A percentile compares a stretch with the other conserved stretches of the same genome.
Conservation (phyloP, 2,888 invertebrate species). For the Aphodius granarius region DNA sequence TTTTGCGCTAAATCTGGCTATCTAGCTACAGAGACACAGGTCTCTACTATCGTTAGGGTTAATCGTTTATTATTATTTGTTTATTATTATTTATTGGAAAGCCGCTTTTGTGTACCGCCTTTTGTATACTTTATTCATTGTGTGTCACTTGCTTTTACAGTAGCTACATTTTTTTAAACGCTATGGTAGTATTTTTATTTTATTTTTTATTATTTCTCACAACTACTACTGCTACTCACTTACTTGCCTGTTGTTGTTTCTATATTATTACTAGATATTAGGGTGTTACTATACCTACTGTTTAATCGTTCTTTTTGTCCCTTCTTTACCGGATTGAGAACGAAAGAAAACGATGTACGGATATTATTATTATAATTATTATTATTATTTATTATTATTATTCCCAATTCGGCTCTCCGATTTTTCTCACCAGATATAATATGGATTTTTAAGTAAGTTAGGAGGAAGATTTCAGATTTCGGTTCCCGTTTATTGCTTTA, state of each 20-base stretch:
- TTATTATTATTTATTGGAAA: background rate
- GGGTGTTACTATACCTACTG: conserved; percentile 1
- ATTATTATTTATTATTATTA: background rate
- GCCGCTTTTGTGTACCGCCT: background rate
- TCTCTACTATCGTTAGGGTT: background rate
- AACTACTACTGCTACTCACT: conserved; percentile 1
- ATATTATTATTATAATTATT: conserved; percentile 12
- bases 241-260: background rate
- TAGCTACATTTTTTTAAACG: background rate
- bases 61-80: background rate
- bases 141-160: background rate
- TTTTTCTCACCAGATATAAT: conserved; percentile 13
- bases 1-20: background rate
- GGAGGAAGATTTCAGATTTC: conserved; percentile 29
- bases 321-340: background rate
- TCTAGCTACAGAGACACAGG: too few relatives aligned
- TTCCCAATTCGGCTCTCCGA: background rate
- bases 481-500: conserved; percentile 2
- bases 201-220: background rate
- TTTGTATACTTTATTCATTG: background rate
- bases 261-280: background rate
- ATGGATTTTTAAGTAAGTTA: conserved; percentile 30
- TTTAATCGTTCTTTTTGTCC: background rate
- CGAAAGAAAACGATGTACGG: conserved; percentile 24
- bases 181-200: conserved; percentile 1